phyloP scores from a whole-genome alignment of 2,797 vertebrate genomes.

The Coregonus suidteri region DNA sequence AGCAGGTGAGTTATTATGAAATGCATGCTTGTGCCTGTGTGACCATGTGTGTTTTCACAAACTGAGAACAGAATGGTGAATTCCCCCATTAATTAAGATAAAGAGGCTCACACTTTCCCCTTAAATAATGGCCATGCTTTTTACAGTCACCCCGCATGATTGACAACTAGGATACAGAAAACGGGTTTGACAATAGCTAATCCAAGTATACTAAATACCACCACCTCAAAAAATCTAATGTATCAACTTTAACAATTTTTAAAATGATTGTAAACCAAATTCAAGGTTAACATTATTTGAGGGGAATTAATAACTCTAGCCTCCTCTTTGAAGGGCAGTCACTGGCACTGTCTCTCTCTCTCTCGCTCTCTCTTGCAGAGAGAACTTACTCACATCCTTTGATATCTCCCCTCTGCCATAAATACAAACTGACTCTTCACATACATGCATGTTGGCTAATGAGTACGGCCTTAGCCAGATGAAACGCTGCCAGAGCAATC shows the following conservation, averaged over 20 bases:
- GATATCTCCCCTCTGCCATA: too few relatives aligned
- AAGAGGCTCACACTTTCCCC: neutral
- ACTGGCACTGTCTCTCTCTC: too few relatives aligned
- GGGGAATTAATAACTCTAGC: too few relatives aligned
- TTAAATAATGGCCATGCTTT: neutral
- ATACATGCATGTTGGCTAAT: too few relatives aligned
- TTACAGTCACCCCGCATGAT: neutral
- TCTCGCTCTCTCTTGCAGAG: too few relatives aligned
- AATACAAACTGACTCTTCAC: too few relatives aligned
- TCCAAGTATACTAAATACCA: neutral
- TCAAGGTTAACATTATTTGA: neutral
- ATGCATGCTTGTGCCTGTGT: neutral
- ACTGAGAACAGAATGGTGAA: neutral
- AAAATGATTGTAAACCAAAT: neutral
- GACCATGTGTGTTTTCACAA: neutral
- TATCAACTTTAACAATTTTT: too few relatives aligned
- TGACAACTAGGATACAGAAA: neutral
- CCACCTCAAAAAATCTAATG: too few relatives aligned
- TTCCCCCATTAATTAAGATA: neutral
- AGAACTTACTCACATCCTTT: too few relatives aligned
- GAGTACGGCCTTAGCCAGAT: too few relatives aligned
- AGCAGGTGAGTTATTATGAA: conserved; percentile 71
- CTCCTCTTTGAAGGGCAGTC: too few relatives aligned
- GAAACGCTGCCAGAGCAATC: neutral
- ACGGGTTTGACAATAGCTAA: neutral